Evolutionary conservation across 2,797 vertebrate species (phyloP), one percentile per base, ranked within the genome.

Genomic region (Crocodylus rhombifer): DNA sequence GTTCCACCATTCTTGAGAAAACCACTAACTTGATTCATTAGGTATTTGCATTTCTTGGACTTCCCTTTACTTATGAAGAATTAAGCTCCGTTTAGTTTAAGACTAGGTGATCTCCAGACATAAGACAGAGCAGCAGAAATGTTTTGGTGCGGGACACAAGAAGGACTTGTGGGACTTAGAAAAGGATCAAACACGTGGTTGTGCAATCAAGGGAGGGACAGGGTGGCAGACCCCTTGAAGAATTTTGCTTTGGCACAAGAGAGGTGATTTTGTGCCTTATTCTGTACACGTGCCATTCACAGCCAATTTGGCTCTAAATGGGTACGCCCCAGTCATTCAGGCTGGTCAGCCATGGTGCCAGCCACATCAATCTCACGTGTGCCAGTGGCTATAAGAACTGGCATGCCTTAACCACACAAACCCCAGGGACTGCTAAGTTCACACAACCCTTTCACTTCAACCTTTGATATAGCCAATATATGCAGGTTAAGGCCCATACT

Each of bases 1-100:
- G n/a, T 13, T 33, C 9, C 69, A 30, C 78, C 55, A 0, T 28
- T 42, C 28, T 64, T 58, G 58, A 28, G 12, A 80, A 81, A 16
- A 75, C 18, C 25, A 74, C 77, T 23, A 80, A 21, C 15, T 64
- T 69, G 67, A 80, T 42, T 83, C 57, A n/a, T 1, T 30, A 58
- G 26, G 10, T 51, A 30, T 10, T 78, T 89, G 60, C 2, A 4
- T 75, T 78, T 79, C 16, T 67, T 80, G 77, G 36, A 2, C 55
- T 82, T 56, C 58, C 77, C 91, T 86, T 42, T 56, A 88, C 84
- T 80, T 69, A 30, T 0, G 42, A n/a, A 90, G 28, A 75, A 51
- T 23, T 14, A 76, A 55, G 33, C 6, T 26, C 75, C n/a, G 17
- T 7, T 10, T n/a, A 56, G 30, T 64, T 30, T 18, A 88, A 63